Base-by-base conservation (phyloP, 2,888 invertebrate species). In the Ceriagrion tenellum region DNA sequence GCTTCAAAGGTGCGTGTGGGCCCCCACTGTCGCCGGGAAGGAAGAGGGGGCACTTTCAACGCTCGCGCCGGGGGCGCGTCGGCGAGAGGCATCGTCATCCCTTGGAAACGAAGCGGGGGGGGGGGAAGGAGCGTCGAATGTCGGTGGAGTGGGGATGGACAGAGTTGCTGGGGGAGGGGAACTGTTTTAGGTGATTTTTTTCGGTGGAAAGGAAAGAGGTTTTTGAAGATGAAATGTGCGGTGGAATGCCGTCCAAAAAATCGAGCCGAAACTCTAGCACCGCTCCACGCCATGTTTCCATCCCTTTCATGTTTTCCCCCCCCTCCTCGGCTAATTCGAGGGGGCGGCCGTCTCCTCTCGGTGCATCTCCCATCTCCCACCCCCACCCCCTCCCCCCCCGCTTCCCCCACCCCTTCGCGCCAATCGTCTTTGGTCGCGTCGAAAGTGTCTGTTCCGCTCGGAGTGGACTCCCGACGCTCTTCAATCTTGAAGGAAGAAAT, bases 171-270 rank as follows among this genome's bases (percentile, higher is more conserved):
- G 2, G 89, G 47, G 55, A 81, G 91, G 35, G 59, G 90, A 20
- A 59, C 35, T 90, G 90, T 69, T 69, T 69, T 69, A 26, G 69
- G 26, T 69, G n/a, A n/a, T 23, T 26, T 59, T 59, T 59, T 59
- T 59, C 59, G 56, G 90, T 18, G 59, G n/a, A n/a, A n/a, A n/a
- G n/a, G 91, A 35, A 26, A 40, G 91, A 26, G 63, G 59, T 8
- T 59, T 16, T 59, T 23, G 59, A 40, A 63, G 30, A 23, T 63
- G 91, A 10, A 47, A 8, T 59, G 47, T 30, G 47, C 12, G 69
- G 47, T 16, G 69, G 69, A 74, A 93, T 69, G 69, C 35, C 47
- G 93, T 69, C 93, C 93, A 47, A 47, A 93, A 69, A n/a, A 40
- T 18, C 93, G 69, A 93, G 69, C 47, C 93, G 74, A 93, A 93